Base-by-base conservation (phyloP, 2,113 vertebrate species). In the Thinocorus orbignyianus region DNA sequence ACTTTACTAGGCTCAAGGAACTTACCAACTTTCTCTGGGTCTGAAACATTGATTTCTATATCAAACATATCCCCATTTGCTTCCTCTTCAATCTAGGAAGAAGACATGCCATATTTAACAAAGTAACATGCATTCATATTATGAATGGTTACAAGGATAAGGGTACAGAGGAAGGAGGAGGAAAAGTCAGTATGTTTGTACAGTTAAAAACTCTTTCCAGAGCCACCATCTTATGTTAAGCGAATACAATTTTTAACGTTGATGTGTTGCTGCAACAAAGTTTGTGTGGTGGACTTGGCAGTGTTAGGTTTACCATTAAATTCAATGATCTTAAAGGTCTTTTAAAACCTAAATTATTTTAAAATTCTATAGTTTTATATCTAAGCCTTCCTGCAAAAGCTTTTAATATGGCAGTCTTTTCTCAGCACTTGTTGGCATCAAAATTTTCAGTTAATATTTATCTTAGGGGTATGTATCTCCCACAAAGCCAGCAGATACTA, bases 1-100 rank as follows among this genome's bases (percentile, higher is more conserved):
- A 89, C 9, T 55, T 55, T 88, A 51, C 5, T 31, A 68, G 9
- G 23, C 8, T 70, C 24, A 37, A 81, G 17, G 25, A 65, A 96
- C 99, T 98, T 96, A 99, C 99, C 99, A 24, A 99, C 98, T 99
- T 99, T 99, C 97, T 99, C 99, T 25, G 99, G 99, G 93, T 99
- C 99, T n/a, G 99, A 99, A 80, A 99, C 99, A 15, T 98, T 98
- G 95, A 99, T 99, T 97, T 99, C 97, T 95, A 99, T 98, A 98
- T 99, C 99, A 96, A 99, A 99, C 13, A 97, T 86, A 93, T 99
- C 99, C 44, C 98, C 98, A 65, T 98, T 98, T 82, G 99, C 97
- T 93, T 99, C 99, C 92, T 99, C 99, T 96, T 99, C 99, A 90
- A 99, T 98, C 99, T 99, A 85, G 55, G 42, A 92, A 93, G 92